phyloP scores from a whole-genome alignment of 2,888 invertebrate species.

The Lasioglossum calceatum region DNA sequence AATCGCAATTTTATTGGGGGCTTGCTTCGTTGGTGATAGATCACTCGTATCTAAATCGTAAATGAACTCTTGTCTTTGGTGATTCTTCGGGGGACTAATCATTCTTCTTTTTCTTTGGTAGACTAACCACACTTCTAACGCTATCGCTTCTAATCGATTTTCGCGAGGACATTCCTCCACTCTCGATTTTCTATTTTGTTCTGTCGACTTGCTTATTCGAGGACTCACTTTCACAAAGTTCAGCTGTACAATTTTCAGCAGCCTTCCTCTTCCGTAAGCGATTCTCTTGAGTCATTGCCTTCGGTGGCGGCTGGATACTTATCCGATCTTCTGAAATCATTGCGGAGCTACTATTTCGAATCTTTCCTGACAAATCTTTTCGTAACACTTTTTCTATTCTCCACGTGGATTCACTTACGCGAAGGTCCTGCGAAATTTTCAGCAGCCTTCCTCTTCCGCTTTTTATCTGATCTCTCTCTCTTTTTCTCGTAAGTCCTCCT shows the following conservation, averaged over 20 bases:
- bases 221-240: background rate
- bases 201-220: background rate
- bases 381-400: too few species aligned
- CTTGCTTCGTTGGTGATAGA: constrained; percentile 44
- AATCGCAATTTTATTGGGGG: constrained; percentile 22
- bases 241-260: background rate
- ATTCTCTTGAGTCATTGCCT: too few species aligned
- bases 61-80: background rate
- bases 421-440: background rate
- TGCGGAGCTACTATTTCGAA: too few species aligned
- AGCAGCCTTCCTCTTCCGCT: background rate
- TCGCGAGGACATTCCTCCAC: background rate
- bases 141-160: background rate
- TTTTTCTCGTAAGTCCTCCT: background rate
- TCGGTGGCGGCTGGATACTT: too few species aligned
- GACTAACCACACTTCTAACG: background rate
- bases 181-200: background rate
- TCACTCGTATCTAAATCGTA: background rate
- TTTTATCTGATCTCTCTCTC: background rate
- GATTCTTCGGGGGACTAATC: constrained; percentile 22
- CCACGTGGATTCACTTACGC: background rate
- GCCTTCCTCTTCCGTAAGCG: background rate
- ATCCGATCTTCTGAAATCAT: too few species aligned
- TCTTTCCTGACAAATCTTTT: too few species aligned
- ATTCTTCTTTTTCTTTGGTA: background rate